A percentile compares a stretch with the other conserved stretches of the same genome.
Conservation (phyloP, 2,888 invertebrate species). For the Amaurobius ferox region DNA sequence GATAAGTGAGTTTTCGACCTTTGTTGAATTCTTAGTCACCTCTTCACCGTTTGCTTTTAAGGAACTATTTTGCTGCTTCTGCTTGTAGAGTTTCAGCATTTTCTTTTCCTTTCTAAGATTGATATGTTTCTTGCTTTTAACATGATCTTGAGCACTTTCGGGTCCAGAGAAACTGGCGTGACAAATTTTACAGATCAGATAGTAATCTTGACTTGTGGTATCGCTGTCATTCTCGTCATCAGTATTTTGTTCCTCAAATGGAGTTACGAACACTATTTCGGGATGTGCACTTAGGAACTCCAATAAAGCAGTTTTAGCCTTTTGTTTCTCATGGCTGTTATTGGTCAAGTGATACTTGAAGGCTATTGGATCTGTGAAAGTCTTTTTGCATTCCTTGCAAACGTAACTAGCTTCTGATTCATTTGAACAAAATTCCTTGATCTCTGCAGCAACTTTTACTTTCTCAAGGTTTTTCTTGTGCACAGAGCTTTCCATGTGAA, state of each 20-base stretch:
- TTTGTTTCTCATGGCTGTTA: constrained; percentile 43
- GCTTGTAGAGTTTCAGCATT: neutral
- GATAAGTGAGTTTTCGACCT: neutral
- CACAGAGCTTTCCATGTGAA: constrained; percentile 26
- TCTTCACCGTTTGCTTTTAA: no score
- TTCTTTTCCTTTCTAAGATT: constrained; percentile 26
- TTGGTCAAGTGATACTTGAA: constrained; percentile 42
- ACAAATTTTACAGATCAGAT: constrained; percentile 50
- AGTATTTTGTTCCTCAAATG: neutral
- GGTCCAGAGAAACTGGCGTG: constrained; percentile 40
- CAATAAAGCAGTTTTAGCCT: constrained; percentile 17
- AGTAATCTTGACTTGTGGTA: neutral
- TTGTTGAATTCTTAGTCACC: no score
- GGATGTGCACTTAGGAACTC: constrained; percentile 21
- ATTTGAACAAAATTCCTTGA: constrained; percentile 30
- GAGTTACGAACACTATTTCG: constrained; percentile 32
- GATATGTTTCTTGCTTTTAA: constrained; percentile 46
- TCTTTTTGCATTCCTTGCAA: constrained; percentile 52
- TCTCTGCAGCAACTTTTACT: constrained; percentile 11
- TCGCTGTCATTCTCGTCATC: constrained; percentile 26
- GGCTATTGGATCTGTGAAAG: constrained; percentile 23
- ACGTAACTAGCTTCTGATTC: neutral
- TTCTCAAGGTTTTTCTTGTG: constrained; percentile 25
- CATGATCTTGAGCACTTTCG: constrained; percentile 32
- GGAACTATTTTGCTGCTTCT: neutral